A percentile compares a stretch with the other conserved stretches of the same genome.
Conservation (phyloP, 2,888 invertebrate genomes). For the Dascillus cervinus region DNA sequence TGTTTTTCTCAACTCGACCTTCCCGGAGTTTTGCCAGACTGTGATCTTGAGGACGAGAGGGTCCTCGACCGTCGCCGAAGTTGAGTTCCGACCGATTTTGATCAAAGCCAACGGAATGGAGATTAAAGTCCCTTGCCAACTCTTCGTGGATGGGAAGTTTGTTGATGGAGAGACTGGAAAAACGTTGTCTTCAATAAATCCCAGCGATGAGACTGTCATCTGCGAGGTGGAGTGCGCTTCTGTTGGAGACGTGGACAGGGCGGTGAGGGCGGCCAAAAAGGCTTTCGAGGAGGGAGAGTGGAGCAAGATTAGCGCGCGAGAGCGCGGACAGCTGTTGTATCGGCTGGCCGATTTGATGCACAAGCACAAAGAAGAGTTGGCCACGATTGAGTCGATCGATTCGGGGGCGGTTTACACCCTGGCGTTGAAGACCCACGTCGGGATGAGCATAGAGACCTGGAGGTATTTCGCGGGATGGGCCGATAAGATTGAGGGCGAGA, state of each 20-base stretch:
- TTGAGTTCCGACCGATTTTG: slow-evolving; percentile 67
- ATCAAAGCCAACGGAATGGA: slow-evolving; percentile 76
- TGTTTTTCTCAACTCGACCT: slow-evolving; percentile 87
- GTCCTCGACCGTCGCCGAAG: slow-evolving; percentile 45
- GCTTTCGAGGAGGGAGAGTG: slow-evolving; percentile 87
- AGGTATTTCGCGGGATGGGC: slow-evolving; percentile 95
- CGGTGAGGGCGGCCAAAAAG: slow-evolving; percentile 79
- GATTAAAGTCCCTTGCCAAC: slow-evolving; percentile 78
- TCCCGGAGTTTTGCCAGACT: slow-evolving; percentile 67
- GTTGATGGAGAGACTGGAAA: slow-evolving; percentile 65
- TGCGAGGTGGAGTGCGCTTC: slow-evolving; percentile 68
- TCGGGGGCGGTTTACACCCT: slow-evolving; percentile 96
- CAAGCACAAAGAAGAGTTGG: slow-evolving; percentile 86
- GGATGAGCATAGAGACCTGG: slow-evolving; percentile 98
- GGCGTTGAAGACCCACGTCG: slow-evolving; percentile 92
- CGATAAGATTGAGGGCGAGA: slow-evolving; percentile 89
- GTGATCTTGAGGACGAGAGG: slow-evolving; percentile 64
- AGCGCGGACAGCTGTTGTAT: slow-evolving; percentile 71
- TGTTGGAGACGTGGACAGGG: slow-evolving; percentile 73
- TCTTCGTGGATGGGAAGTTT: slow-evolving; percentile 89
- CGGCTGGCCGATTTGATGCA: slow-evolving; percentile 94
- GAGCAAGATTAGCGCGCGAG: slow-evolving; percentile 90
- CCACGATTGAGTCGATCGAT: slow-evolving; percentile 88
- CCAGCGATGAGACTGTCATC: slow-evolving; percentile 73
- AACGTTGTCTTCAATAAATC: slow-evolving; percentile 66